A percentile compares a stretch with the other conserved stretches of the same genome.
phyloP scores from a whole-genome alignment of 2,113 vertebrate species.

The Pontoporia blainvillei region DNA sequence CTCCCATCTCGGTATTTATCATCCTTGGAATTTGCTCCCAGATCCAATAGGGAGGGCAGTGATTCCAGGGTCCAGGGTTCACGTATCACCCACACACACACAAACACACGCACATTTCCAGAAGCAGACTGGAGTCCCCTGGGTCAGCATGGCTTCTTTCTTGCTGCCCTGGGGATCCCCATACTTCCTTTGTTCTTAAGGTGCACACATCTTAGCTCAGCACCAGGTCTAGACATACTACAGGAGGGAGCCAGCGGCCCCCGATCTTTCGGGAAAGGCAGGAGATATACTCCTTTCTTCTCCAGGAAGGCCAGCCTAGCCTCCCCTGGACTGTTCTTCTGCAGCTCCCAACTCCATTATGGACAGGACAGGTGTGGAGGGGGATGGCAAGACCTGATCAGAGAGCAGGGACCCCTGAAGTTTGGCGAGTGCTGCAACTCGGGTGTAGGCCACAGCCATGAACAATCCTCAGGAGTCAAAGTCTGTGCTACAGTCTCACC shows the following conservation, averaged over 20 bases:
- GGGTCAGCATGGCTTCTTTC: not conserved
- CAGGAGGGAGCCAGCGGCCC: not conserved
- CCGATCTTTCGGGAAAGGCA: not conserved
- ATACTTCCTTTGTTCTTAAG: not conserved
- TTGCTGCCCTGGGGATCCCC: not conserved
- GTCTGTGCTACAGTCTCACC: not conserved
- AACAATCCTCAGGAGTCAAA: not conserved
- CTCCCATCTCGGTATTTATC: not conserved
- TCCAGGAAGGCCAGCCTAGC: not conserved
- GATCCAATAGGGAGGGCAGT: not conserved
- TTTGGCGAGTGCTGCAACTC: not conserved
- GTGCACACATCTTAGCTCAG: not conserved
- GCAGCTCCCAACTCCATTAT: not conserved
- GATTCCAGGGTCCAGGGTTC: not conserved
- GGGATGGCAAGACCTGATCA: not conserved
- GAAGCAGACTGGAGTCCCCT: not conserved
- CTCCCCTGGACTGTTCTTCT: not conserved
- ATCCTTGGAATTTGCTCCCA: not conserved
- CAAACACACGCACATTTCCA: not conserved
- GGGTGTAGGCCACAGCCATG: not conserved
- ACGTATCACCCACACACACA: accelerated
- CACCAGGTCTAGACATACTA: not conserved
- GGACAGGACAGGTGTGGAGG: not conserved
- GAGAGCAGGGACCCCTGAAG: not conserved
- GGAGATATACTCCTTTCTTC: not conserved